A percentile compares a stretch with the other conserved stretches of the same genome.
These are phyloP conservation scores for Ylistrum balloti DNA, from an alignment of 1,140 invertebrate species.

Conservation along the genomic window DNA sequence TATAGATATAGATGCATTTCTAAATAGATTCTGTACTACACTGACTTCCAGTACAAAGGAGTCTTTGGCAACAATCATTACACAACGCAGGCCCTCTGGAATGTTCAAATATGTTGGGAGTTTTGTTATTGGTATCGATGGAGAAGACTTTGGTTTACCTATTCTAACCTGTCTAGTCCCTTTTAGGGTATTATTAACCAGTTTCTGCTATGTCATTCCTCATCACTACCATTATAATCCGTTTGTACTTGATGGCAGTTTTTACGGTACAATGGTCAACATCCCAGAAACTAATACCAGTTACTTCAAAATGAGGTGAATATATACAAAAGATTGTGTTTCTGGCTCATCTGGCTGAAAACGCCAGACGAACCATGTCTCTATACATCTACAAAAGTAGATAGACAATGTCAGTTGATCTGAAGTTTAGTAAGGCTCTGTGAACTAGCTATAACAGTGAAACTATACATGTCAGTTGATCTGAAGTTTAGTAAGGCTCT, in stretches of 20 bases:
- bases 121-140: no score
- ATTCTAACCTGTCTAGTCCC: no score
- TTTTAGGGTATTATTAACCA: not conserved
- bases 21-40: no score
- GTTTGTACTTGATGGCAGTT: not conserved
- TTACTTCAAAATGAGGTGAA: not conserved
- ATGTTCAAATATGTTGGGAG: no score
- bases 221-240: not conserved
- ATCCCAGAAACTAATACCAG: slow-evolving; percentile 2
- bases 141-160: no score
- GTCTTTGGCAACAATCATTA: no score
- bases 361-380: not conserved
- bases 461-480: no score
- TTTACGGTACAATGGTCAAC: not conserved
- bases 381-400: not conserved
- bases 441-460: not conserved
- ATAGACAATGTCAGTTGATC: not conserved
- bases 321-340: not conserved
- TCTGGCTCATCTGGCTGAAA: slow-evolving; percentile 14
- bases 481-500: no score
- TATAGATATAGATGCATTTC: no score
- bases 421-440: not conserved
- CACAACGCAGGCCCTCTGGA: no score
- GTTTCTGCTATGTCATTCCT: not conserved
- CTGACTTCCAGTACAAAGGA: no score